phyloP scores from a whole-genome alignment of 2,113 vertebrate genomes.

The Zosterops hypoxanthus region DNA sequence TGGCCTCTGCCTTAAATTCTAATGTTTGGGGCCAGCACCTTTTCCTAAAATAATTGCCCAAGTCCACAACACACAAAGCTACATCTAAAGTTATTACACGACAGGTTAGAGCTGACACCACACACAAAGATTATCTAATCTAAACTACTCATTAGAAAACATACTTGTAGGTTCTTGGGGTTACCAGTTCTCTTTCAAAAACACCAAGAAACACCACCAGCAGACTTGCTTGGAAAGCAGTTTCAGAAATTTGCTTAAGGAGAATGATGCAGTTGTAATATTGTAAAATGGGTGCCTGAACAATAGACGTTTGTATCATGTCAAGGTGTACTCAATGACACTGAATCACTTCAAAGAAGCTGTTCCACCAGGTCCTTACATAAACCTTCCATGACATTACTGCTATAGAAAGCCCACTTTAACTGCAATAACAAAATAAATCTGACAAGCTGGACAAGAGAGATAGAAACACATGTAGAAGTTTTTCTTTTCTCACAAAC shows the following conservation, averaged over 20 bases:
- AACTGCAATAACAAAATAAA: background rate
- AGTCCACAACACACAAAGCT: background rate
- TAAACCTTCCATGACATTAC: background rate
- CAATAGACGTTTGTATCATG: background rate
- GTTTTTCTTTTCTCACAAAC: background rate
- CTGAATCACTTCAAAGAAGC: background rate
- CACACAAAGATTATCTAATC: background rate
- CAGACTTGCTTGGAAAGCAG: background rate
- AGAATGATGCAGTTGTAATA: background rate
- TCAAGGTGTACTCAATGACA: slow-evolving; percentile 31
- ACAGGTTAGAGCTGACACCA: background rate
- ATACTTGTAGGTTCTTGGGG: background rate
- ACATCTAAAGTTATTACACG: background rate
- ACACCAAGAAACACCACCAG: background rate
- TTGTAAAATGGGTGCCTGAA: slow-evolving; percentile 1
- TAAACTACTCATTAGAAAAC: background rate
- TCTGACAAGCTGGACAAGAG: background rate
- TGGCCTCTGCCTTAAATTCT: background rate
- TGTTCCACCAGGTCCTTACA: background rate
- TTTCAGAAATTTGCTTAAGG: background rate
- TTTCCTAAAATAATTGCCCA: background rate
- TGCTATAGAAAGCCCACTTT: background rate
- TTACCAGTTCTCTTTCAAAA: background rate
- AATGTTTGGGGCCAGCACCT: background rate
- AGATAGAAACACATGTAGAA: accelerated